These are phyloP conservation scores for Ondatra zibethicus DNA, from an alignment of 2,113 vertebrate genomes.

Conservation along the genomic window DNA sequence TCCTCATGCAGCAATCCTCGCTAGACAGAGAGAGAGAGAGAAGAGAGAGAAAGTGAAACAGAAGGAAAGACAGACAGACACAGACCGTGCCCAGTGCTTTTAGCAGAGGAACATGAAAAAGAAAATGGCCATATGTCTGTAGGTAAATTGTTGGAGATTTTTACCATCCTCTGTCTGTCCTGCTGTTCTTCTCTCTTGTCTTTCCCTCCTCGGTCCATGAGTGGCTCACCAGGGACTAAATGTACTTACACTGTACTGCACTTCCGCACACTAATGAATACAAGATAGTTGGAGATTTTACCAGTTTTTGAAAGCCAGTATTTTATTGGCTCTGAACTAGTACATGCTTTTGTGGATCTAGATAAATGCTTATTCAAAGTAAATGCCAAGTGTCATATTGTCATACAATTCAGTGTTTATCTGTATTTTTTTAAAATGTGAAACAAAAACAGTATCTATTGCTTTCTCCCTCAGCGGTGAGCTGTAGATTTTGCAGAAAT, in stretches of 20 bases:
- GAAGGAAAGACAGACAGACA: neutral
- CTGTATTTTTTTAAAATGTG: neutral
- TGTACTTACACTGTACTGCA: neutral
- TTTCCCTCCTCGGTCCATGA: fast-evolving
- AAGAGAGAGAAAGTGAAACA: neutral
- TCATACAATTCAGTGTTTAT: neutral
- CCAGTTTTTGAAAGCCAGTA: neutral
- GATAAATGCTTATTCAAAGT: constrained; percentile 40
- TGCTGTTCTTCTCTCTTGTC: neutral
- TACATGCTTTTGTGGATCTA: neutral
- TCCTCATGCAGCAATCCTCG: neutral
- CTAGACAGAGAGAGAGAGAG: neutral
- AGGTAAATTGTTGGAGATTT: neutral
- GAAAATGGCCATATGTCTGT: neutral
- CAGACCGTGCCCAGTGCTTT: neutral
- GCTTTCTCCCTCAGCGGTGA: constrained; percentile 1
- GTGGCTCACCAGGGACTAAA: neutral
- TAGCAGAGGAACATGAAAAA: neutral
- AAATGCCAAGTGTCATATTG: neutral
- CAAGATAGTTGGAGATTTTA: neutral
- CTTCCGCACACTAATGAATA: neutral
- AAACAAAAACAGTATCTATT: neutral
- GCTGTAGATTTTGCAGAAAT: neutral
- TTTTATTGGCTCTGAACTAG: neutral
- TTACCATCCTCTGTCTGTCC: neutral